These are phyloP conservation scores for Coleophora deauratella DNA, from an alignment of 2,888 invertebrate species.

Conservation along the genomic window DNA sequence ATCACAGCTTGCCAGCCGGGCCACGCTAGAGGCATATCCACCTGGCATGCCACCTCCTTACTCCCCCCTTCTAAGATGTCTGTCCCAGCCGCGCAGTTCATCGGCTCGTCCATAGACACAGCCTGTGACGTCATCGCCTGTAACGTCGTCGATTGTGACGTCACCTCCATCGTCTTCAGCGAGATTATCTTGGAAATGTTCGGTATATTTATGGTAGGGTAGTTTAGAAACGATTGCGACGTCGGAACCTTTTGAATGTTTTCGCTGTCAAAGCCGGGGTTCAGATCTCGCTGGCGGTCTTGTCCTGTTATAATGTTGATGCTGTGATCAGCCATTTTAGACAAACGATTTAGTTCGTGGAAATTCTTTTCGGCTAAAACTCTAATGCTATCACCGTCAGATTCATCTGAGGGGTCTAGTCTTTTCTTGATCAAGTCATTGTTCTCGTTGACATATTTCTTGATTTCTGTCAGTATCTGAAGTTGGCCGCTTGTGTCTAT, in stretches of 20 bases:
- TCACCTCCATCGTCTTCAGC: conserved; percentile 35
- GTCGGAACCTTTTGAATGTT: conserved; percentile 40
- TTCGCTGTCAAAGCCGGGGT: conserved; percentile 57
- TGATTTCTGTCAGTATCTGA: conserved; percentile 56
- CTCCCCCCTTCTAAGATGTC: conserved; percentile 10
- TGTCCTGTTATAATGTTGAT: conserved; percentile 57
- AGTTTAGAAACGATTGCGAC: conserved; percentile 27
- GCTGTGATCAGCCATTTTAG: conserved; percentile 63
- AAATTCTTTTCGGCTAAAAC: conserved; percentile 62
- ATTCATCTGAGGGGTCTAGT: conserved; percentile 33
- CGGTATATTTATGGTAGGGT: conserved; percentile 54
- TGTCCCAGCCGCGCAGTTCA: conserved; percentile 44
- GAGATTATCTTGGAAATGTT: conserved; percentile 56
- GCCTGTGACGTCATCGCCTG: conserved; percentile 52
- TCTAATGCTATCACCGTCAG: conserved; percentile 45
- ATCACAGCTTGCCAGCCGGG: conserved; percentile 64
- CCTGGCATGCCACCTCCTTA: conserved; percentile 40
- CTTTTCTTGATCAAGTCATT: conserved; percentile 61
- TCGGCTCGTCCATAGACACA: conserved; percentile 61
- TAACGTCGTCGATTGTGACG: conserved; percentile 47
- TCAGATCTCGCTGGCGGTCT: conserved; percentile 49
- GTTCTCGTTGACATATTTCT: conserved; percentile 57
- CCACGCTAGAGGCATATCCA: conserved; percentile 45
- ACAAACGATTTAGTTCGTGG: conserved; percentile 55
- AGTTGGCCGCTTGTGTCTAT: conserved; percentile 49